phyloP scores from a whole-genome alignment of 1,140 invertebrate genomes.

The Spodoptera frugiperda region DNA sequence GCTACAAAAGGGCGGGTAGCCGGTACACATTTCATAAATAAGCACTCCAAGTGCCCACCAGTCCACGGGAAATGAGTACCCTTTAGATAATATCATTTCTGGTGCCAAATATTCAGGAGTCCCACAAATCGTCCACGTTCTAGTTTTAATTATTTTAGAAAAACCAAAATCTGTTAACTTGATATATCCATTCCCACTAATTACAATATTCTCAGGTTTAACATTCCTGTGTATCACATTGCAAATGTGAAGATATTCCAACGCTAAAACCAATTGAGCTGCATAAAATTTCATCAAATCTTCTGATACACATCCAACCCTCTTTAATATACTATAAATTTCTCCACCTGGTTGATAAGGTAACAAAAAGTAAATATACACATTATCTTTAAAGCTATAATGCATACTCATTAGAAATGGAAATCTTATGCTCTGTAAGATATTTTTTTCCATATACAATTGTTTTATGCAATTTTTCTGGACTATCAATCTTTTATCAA shows the following conservation, averaged over 20 bases:
- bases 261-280: slow-evolving; percentile 94
- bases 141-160: slow-evolving; percentile 90
- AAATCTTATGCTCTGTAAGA: slow-evolving; percentile 91
- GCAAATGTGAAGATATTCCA: slow-evolving; percentile 97
- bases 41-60: slow-evolving; percentile 97
- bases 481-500: slow-evolving; percentile 94
- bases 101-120: slow-evolving; percentile 98
- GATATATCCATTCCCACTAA: slow-evolving; percentile 94
- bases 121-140: slow-evolving; percentile 67
- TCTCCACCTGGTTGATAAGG: slow-evolving; percentile 93
- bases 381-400: slow-evolving; percentile 93
- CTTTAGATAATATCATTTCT: slow-evolving; percentile 97
- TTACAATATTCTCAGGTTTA: slow-evolving; percentile 98
- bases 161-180: slow-evolving; percentile 95
- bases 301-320: slow-evolving; percentile 91
- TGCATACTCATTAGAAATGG: slow-evolving; percentile 93
- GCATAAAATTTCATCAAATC: slow-evolving; percentile 94
- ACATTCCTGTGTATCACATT: slow-evolving; percentile 96
- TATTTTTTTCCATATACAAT: slow-evolving; percentile 93
- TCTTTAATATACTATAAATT: slow-evolving; percentile 91
- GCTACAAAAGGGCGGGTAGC: slow-evolving; percentile 92
- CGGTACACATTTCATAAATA: slow-evolving; percentile 92
- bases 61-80: slow-evolving; percentile 97
- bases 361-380: slow-evolving; percentile 92
- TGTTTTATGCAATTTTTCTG: slow-evolving; percentile 93